Evolutionary conservation across 2,113 vertebrate genomes (phyloP).

Genomic region (Erythrocercus mccallii): DNA sequence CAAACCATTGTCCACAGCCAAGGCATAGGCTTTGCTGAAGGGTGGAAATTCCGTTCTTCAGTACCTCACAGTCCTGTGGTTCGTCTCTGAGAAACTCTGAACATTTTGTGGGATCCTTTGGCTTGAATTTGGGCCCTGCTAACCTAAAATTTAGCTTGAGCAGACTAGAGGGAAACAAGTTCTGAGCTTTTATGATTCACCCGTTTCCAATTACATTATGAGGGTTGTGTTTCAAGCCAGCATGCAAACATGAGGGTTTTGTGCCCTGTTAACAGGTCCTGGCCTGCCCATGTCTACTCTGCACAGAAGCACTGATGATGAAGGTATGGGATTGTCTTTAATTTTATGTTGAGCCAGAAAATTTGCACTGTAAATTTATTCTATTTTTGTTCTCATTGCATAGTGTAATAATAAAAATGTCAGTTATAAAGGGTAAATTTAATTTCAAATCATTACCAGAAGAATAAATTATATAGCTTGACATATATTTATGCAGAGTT

Average conservation of each 20-base stretch:
- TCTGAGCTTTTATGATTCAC: background rate
- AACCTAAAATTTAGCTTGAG: background rate
- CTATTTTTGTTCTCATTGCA: background rate
- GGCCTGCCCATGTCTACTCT: slow-evolving; percentile 83
- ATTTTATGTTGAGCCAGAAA: background rate
- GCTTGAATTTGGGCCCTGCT: background rate
- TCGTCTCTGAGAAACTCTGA: background rate
- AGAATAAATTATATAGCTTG: background rate
- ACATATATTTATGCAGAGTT: background rate
- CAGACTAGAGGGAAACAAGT: background rate
- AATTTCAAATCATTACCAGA: background rate
- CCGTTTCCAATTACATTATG: accelerated
- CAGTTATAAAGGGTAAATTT: background rate
- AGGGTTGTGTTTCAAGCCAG: background rate
- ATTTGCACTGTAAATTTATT: background rate
- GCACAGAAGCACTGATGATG: slow-evolving; percentile 68
- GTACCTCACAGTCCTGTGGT: background rate
- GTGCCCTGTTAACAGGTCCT: slow-evolving; percentile 80
- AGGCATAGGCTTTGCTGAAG: background rate
- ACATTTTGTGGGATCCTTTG: background rate
- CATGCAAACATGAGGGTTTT: background rate
- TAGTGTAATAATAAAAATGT: background rate
- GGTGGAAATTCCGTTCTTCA: background rate
- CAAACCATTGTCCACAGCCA: background rate
- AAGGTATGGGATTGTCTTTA: slow-evolving; percentile 70